Percentiles rank a stretch among this genome's conserved stretches.
These are phyloP conservation scores for Dendroctonus valens DNA, from an alignment of 1,140 invertebrate genomes.

Conservation along the genomic window DNA sequence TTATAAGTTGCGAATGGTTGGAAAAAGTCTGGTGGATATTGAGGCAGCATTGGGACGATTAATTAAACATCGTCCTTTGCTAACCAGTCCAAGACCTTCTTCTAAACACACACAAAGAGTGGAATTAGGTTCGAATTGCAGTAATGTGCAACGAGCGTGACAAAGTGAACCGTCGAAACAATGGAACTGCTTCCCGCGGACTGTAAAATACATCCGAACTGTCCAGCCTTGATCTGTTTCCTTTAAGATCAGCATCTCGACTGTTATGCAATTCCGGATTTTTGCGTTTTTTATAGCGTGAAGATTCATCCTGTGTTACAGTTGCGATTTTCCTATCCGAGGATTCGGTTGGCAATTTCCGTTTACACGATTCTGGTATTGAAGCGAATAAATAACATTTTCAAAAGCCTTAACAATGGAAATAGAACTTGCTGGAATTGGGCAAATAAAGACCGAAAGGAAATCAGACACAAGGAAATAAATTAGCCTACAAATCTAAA, in stretches of 20 bases:
- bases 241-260: conserved; percentile 24
- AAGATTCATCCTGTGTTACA: conserved; percentile 22
- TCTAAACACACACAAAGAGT: conserved; percentile 7
- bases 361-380: background rate
- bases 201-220: conserved; percentile 20
- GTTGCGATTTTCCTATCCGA: background rate
- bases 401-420: too few relatives aligned
- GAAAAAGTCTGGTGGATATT: background rate
- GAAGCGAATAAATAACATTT: too few relatives aligned
- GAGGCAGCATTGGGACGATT: background rate
- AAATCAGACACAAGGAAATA: too few relatives aligned
- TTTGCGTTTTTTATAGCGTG: conserved; percentile 24
- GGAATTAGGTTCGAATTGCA: conserved; percentile 24
- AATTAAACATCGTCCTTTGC: conserved; percentile 9
- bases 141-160: conserved; percentile 25
- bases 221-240: conserved; percentile 30
- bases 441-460: too few relatives aligned
- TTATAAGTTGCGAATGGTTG: background rate
- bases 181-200: conserved; percentile 20
- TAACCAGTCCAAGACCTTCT: conserved; percentile 14
- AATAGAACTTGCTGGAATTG: too few relatives aligned
- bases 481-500: too few relatives aligned
- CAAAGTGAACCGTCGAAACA: conserved; percentile 22
- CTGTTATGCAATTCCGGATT: conserved; percentile 29
- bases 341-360: conserved; percentile 5